These are phyloP conservation scores for Typhlichthys eigenmanni DNA, from an alignment of 2,797 vertebrate species.

Conservation along the genomic window DNA sequence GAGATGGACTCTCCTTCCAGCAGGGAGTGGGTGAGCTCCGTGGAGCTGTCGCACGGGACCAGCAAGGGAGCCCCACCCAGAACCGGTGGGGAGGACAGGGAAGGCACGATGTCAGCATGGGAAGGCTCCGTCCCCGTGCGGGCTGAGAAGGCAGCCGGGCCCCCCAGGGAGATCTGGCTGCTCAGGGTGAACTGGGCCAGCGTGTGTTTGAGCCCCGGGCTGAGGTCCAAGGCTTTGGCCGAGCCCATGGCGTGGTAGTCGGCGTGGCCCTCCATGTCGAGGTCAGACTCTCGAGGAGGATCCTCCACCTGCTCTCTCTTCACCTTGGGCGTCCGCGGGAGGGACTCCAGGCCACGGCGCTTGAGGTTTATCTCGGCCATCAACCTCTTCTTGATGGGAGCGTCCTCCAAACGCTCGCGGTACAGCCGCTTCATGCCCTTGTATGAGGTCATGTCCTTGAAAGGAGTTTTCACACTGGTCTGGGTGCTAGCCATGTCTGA, in stretches of 20 bases:
- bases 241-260: constrained; percentile 76
- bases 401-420: constrained; percentile 82
- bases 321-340: constrained; percentile 83
- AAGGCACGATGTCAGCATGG: constrained; percentile 79
- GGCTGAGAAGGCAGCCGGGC: constrained; percentile 95
- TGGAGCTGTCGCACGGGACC: constrained; percentile 96
- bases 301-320: constrained; percentile 90
- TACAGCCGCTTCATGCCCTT: constrained; percentile 80
- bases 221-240: constrained; percentile 88
- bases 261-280: constrained; percentile 73
- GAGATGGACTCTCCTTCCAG: constrained; percentile 97
- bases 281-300: constrained; percentile 47
- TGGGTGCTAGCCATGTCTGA: constrained; percentile 78
- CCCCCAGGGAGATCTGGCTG: constrained; percentile 96
- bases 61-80: constrained; percentile 91
- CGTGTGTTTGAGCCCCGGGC: constrained; percentile 95
- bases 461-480: constrained; percentile 78
- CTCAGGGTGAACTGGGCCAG: constrained; percentile 97
- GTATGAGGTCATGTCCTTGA: constrained; percentile 80
- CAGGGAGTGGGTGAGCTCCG: constrained; percentile 92
- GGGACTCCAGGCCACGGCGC: constrained; percentile 77
- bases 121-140: constrained; percentile 88
- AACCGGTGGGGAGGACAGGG: constrained; percentile 88
- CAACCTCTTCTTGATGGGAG: constrained; percentile 86
- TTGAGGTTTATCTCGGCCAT: constrained; percentile 88